Evolutionary conservation across 2,113 vertebrate genomes (phyloP), one percentile per base, ranked within the genome.

Genomic region (Nerophis ophidion): DNA sequence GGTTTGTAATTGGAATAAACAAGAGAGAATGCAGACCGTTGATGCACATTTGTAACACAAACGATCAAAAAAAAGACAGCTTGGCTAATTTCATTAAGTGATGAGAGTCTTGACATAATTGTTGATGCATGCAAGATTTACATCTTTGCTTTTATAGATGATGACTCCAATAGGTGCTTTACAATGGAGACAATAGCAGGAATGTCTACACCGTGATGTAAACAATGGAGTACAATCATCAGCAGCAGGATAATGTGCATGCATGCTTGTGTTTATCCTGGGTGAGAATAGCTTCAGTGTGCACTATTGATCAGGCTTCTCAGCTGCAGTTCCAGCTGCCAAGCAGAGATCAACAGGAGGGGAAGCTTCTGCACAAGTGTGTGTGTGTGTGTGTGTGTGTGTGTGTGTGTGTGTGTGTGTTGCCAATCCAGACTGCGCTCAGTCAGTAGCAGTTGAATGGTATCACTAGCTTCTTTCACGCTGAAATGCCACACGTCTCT

Each of bases 221-320:
- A 66, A 72, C 70, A 61, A 33, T 15, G 19, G 51, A 56, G 26
- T 26, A 26, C 26, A 26, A 66, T 56, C 54, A 56, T 38, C 38
- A 59, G 75, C 59, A 59, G 67, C 57, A 35, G 48, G 65, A 13
- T 57, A 48, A 42, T 19, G 54, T 42, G 38, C 64, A 77, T 75
- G 81, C 49, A 63, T 63, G 75, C 76, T 68, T 70, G 70, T 87
- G 84, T 86, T 87, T 81, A 80, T 79, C 84, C 82, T 87, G 68
- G 70, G 65, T 72, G 76, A 82, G 81, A 74, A 82, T 64, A 72
- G 79, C 79, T 82, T 72, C 57, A 71, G 79, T 82, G 72, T 70
- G 74, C 45, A 59, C 55, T 83, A 85, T 86, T 60, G 87, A 87
- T 84, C 34, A 55, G 57, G 59, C 72, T 69, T 70, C 80, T 83